These are phyloP conservation scores for Heliconius hermathena DNA, from an alignment of 1,140 invertebrate genomes.

Conservation along the genomic window DNA sequence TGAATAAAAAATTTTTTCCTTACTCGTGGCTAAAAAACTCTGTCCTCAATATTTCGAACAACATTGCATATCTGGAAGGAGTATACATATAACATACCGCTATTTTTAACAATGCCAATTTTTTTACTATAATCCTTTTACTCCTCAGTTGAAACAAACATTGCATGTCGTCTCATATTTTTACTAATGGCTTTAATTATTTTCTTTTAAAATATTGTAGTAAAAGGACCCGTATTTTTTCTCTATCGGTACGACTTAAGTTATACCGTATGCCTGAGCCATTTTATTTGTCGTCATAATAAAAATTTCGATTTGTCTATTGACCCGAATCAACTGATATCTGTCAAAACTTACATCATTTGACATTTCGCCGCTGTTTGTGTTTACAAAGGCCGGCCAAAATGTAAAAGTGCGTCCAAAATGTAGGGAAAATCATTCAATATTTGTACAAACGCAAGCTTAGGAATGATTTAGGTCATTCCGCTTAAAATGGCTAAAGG, in stretches of 20 bases:
- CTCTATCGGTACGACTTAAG: not conserved
- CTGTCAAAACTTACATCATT: constrained; percentile 18
- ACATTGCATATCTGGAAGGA: too few relatives aligned
- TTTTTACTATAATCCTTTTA: too few relatives aligned
- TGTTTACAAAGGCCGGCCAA: not conserved
- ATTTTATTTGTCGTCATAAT: not conserved
- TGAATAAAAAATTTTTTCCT: too few relatives aligned
- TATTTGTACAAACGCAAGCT: not conserved
- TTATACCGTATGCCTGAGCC: not conserved
- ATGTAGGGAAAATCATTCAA: not conserved
- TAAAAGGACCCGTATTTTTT: too few relatives aligned
- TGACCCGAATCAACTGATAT: constrained; percentile 8
- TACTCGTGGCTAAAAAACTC: too few relatives aligned
- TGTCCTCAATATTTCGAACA: too few relatives aligned
- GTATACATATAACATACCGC: too few relatives aligned
- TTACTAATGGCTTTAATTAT: too few relatives aligned
- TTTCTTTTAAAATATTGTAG: too few relatives aligned
- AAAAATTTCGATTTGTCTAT: not conserved
- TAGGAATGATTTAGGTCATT: not conserved
- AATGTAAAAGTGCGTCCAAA: not conserved
- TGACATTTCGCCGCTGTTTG: constrained; percentile 10
- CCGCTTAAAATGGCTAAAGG: not conserved
- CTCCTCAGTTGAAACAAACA: too few relatives aligned
- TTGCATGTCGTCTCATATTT: too few relatives aligned
- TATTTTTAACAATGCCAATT: too few relatives aligned